These are phyloP conservation scores for Pterocles orientalis DNA, from an alignment of 2,113 vertebrate genomes.

Conservation along the genomic window DNA sequence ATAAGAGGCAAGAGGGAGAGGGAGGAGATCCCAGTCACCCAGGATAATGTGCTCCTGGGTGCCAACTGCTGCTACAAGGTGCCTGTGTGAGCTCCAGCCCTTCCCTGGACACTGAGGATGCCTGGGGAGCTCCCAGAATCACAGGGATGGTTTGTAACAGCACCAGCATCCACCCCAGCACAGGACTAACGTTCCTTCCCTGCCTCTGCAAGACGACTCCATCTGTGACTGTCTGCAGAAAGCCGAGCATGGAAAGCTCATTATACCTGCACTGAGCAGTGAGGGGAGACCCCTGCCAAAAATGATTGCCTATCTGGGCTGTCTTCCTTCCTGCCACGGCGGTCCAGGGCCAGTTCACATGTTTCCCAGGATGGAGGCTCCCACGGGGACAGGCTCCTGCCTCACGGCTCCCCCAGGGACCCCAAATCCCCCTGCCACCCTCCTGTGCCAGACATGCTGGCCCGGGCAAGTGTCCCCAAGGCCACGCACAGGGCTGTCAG, in stretches of 20 bases:
- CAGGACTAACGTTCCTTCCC: background rate
- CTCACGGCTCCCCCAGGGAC: background rate
- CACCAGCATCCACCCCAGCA: background rate
- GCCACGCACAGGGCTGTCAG: background rate
- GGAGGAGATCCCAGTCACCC: background rate
- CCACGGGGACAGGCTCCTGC: accelerated
- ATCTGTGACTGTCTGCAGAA: accelerated
- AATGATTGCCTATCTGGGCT: background rate
- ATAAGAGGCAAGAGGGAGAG: background rate
- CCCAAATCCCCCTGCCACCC: background rate
- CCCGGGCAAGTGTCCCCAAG: background rate
- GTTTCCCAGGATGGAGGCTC: background rate
- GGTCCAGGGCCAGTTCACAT: background rate
- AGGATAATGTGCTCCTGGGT: accelerated
- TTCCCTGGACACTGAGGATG: background rate
- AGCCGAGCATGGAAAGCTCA: background rate
- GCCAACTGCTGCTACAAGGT: background rate
- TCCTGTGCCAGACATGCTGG: background rate
- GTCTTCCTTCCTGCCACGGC: background rate
- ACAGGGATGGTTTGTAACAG: background rate
- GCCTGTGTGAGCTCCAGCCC: background rate
- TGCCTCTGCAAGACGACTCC: background rate
- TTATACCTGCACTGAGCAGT: background rate
- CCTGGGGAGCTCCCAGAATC: background rate
- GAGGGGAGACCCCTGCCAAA: background rate